A percentile compares a stretch with the other conserved stretches of the same genome.
Conservation (phyloP, 2,888 invertebrate species). For the Hypercompe scribonia region DNA sequence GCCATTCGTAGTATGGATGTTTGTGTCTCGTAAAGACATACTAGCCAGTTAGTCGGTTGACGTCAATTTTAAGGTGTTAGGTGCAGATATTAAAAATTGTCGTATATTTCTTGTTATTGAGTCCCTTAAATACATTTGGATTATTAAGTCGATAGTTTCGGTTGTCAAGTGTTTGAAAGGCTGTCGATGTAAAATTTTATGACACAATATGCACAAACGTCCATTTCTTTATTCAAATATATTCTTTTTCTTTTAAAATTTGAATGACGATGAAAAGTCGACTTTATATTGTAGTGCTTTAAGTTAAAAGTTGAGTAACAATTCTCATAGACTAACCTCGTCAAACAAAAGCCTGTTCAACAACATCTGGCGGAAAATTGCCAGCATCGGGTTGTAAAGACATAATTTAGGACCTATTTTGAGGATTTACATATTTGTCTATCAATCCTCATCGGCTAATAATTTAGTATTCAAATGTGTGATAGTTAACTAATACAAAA, state of each 20-base stretch:
- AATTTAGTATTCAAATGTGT: neutral
- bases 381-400: neutral
- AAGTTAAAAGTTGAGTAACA: neutral
- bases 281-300: neutral
- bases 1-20: constrained; percentile 52
- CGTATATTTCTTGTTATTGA: constrained; percentile 26
- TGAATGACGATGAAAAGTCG: neutral
- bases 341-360: neutral
- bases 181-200: neutral
- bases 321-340: no score
- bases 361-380: neutral
- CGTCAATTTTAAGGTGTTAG: constrained; percentile 42
- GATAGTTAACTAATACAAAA: neutral
- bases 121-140: neutral
- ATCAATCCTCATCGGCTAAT: neutral
- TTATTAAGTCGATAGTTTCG: neutral
- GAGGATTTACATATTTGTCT: neutral
- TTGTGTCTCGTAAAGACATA: constrained; percentile 27
- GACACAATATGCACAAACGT: neutral
- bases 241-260: neutral
- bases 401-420: neutral
- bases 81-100: constrained; percentile 17
- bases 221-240: neutral
- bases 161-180: neutral
- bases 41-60: constrained; percentile 21